phyloP scores from a whole-genome alignment of 2,888 invertebrate genomes.

The Sinotaia quadrata region DNA sequence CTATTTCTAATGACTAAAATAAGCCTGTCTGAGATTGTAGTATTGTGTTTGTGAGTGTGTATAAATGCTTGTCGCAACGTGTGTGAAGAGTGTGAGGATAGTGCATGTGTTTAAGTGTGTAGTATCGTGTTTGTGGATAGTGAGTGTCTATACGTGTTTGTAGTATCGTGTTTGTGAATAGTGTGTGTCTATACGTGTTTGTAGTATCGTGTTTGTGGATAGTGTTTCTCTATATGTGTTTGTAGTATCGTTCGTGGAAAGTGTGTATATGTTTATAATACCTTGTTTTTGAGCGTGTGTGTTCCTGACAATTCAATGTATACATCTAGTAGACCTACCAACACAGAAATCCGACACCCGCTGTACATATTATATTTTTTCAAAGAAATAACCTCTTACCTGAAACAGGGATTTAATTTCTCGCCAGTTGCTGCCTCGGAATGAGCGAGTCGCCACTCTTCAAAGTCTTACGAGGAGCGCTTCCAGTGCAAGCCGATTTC shows the following conservation, averaged over 20 bases:
- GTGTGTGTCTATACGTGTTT: slow-evolving; percentile 8
- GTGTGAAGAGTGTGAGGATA: neutral
- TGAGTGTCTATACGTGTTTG: neutral
- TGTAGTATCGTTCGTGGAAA: neutral
- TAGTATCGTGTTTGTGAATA: neutral
- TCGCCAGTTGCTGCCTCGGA: too few species aligned
- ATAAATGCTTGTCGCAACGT: neutral
- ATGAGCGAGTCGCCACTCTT: too few species aligned
- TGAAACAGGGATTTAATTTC: too few species aligned
- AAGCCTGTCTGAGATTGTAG: neutral
- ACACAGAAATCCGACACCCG: too few species aligned
- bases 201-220: slow-evolving; percentile 8
- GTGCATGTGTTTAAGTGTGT: neutral
- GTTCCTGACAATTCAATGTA: too few species aligned
- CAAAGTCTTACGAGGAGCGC: too few species aligned
- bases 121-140: neutral
- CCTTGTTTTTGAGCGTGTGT: neutral
- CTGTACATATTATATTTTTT: too few species aligned
- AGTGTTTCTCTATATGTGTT: slow-evolving; percentile 13
- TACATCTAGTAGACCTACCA: too few species aligned
- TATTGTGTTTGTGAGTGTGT: neutral
- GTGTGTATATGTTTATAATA: neutral
- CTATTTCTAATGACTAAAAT: too few species aligned
- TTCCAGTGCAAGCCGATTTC: too few species aligned
- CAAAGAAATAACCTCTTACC: too few species aligned